Percentiles rank a stretch among this genome's conserved stretches.
phyloP scores from a whole-genome alignment of 2,797 vertebrate genomes.

The Poeciliopsis presidionis region DNA sequence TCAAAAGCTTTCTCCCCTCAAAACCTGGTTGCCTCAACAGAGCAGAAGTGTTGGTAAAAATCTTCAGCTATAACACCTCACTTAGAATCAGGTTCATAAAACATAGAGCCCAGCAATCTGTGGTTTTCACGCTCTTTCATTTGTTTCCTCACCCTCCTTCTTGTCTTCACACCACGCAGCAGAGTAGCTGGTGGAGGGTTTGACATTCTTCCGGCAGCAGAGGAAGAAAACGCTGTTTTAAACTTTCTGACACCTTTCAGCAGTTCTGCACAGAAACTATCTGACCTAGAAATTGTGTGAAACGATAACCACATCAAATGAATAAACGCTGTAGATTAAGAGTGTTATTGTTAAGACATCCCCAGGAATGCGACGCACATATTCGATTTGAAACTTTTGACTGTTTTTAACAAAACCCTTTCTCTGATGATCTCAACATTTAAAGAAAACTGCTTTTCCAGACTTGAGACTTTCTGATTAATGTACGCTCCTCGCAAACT shows the following conservation, averaged over 20 bases:
- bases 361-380: neutral
- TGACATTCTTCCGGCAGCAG: neutral
- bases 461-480: slow-evolving; percentile 8
- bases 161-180: neutral
- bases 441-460: neutral
- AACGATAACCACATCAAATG: neutral
- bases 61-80: slow-evolving; percentile 58
- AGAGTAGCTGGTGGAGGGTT: neutral
- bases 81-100: slow-evolving; percentile 70
- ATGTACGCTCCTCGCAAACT: neutral
- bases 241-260: neutral
- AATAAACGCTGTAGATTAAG: neutral
- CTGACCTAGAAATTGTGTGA: neutral
- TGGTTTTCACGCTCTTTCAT: slow-evolving; percentile 37
- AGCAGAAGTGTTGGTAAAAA: slow-evolving; percentile 42
- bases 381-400: neutral
- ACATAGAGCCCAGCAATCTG: slow-evolving; percentile 58
- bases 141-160: slow-evolving; percentile 24
- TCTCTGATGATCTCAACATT: neutral
- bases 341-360: neutral
- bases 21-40: slow-evolving; percentile 38
- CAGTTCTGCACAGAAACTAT: neutral
- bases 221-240: neutral
- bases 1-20: slow-evolving; percentile 33
- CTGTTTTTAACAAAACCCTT: neutral